phyloP scores from a whole-genome alignment of 2,797 vertebrate species.

The Phyllotis vaccarum region DNA sequence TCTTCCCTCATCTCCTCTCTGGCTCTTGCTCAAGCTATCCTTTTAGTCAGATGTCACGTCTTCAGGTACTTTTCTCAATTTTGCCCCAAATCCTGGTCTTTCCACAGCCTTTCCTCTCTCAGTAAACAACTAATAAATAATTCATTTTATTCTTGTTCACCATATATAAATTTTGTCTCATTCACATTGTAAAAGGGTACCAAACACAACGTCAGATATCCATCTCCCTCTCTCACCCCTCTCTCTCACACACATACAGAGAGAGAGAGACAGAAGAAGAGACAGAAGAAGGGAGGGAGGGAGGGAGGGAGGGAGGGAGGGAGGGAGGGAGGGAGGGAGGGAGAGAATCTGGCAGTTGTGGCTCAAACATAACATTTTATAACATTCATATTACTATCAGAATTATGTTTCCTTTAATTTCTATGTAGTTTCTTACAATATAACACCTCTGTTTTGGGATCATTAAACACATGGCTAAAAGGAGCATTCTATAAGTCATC shows the following conservation, averaged over 20 bases:
- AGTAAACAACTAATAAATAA: neutral
- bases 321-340: no score
- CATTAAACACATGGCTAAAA: neutral
- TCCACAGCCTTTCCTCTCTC: neutral
- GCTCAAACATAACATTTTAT: neutral
- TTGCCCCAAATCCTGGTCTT: neutral
- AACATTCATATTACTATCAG: neutral
- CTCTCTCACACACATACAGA: no score
- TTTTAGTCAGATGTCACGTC: neutral
- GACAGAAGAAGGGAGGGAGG: no score
- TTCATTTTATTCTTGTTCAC: neutral
- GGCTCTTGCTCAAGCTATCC: neutral
- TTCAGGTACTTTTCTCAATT: slow-evolving; percentile 8
- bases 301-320: no score
- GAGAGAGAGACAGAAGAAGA: no score
- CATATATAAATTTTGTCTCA: neutral
- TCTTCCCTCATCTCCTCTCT: neutral
- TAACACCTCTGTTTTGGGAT: neutral
- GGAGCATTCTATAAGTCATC: neutral
- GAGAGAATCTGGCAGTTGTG: neutral
- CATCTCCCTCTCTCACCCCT: no score
- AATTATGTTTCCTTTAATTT: slow-evolving; percentile 13
- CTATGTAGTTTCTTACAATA: neutral
- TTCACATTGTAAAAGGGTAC: neutral
- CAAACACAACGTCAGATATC: neutral